Evolutionary conservation across 2,888 invertebrate genomes (phyloP), one percentile per base, ranked within the genome.

Genomic region (Bombylius major): DNA sequence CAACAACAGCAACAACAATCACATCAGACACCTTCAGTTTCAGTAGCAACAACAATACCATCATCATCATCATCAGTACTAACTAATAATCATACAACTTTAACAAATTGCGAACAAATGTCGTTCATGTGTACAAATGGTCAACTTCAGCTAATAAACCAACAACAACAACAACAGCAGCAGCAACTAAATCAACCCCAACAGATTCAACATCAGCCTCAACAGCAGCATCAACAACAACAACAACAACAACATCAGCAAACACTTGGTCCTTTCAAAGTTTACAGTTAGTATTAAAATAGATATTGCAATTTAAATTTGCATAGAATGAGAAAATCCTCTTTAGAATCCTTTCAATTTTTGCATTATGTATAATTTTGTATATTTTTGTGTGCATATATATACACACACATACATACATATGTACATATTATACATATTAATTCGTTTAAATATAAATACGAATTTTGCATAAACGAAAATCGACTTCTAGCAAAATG

Each of bases 221-320:
- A 48, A 14, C 50, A 42, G 11, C 56, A 53, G 36, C 36, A 42
- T 4, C 56, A 53, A n/a, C n/a, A 44, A 4, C 54, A 46, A 7
- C 62, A 60, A 14, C 50, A 60, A 12, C 48, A 53, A 13, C 56
- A 69, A 60, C 69, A 70, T 63, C 71, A 70, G 59, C 70, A 70
- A 68, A 53, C 61, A 39, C 53, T 63, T 32, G 73, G 73, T 59
- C 71, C 73, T 61, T 75, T 72, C 66, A 75, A 75, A 71, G 67
- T 72, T 61, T 75, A 75, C 66, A 75, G 75, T 75, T 66, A 74
- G 74, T 72, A 65, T 62, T 60, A 46, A 50, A 46, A 55, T 49
- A 45, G 50, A 49, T 50, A 32, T 23, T 23, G 23, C 23, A 23
- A 23, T 8, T 36, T 36, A 6, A 36, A 9, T 36, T 36, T 36